Conservation (phyloP, 2,113 vertebrate genomes). For the Chloropsis cyanopogon region DNA sequence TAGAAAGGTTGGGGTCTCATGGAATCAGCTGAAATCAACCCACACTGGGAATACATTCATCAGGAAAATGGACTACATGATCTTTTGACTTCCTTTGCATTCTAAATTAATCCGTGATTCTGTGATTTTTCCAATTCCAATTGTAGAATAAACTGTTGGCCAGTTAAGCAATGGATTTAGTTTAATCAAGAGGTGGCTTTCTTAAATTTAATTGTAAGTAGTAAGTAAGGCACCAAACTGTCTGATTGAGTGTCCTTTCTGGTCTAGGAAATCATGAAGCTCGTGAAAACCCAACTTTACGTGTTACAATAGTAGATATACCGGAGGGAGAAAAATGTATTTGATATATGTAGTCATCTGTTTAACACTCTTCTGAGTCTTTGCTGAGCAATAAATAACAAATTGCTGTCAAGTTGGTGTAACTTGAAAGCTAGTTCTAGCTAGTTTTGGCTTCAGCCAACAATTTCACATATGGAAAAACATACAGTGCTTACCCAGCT, state of each 20-base stretch:
- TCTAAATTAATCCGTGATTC: not conserved
- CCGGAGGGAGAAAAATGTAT: not conserved
- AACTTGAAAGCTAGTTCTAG: not conserved
- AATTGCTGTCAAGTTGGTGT: not conserved
- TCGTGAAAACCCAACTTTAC: not conserved
- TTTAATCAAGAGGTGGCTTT: not conserved
- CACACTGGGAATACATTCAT: not conserved
- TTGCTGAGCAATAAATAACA: not conserved
- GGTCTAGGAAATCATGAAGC: not conserved
- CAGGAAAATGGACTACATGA: not conserved
- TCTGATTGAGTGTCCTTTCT: not conserved
- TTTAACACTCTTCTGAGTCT: not conserved
- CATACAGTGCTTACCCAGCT: not conserved
- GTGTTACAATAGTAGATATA: not conserved
- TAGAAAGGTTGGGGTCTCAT: not conserved
- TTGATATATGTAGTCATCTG: not conserved
- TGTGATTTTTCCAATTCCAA: not conserved
- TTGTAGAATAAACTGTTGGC: not conserved
- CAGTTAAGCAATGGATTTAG: not conserved
- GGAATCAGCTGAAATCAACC: not conserved
- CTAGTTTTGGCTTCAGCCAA: not conserved
- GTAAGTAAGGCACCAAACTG: not conserved
- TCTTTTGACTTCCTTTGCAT: not conserved
- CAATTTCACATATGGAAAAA: not conserved
- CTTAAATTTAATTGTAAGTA: not conserved